A percentile compares a stretch with the other conserved stretches of the same genome.
phyloP scores from a whole-genome alignment of 2,888 invertebrate genomes.

The Ariolimax columbianus region DNA sequence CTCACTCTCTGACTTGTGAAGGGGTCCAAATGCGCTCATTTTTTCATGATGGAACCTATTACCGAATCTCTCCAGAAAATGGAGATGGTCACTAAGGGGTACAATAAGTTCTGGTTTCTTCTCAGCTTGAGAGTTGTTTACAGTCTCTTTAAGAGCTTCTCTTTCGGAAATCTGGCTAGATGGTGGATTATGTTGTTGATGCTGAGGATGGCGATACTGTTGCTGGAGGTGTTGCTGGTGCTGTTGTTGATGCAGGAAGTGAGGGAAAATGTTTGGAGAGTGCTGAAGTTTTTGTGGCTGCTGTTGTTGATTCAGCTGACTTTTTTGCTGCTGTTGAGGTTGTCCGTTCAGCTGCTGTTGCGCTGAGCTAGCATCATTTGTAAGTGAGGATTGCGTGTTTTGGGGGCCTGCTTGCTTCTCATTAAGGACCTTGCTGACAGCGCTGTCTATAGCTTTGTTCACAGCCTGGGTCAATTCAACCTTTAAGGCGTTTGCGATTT shows the following conservation, averaged over 20 bases:
- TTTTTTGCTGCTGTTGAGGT: constrained; percentile 14
- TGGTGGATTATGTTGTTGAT: constrained; percentile 32
- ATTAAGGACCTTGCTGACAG: constrained; percentile 63
- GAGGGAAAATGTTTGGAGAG: constrained; percentile 18
- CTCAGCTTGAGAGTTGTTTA: constrained; percentile 48
- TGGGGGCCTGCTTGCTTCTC: constrained; percentile 40
- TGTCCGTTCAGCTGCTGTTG: neutral
- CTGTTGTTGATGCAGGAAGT: constrained; percentile 44
- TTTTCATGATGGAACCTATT: constrained; percentile 58
- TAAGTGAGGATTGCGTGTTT: neutral
- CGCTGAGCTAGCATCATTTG: neutral
- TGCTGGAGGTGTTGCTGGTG: constrained; percentile 45
- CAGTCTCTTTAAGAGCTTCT: constrained; percentile 51
- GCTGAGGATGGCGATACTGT: neutral
- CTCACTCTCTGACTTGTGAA: constrained; percentile 60
- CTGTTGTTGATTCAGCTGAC: neutral
- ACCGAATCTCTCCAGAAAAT: constrained; percentile 54
- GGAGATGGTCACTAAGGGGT: constrained; percentile 52
- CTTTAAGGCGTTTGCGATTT: constrained; percentile 93
- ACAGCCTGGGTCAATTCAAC: constrained; percentile 85
- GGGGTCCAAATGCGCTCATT: constrained; percentile 69
- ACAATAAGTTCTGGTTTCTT: constrained; percentile 50
- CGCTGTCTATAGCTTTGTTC: constrained; percentile 65
- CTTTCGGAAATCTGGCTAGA: constrained; percentile 38
- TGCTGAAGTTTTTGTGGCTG: constrained; percentile 32